phyloP scores from a whole-genome alignment of 2,888 invertebrate species.

The Hemistola chrysoprasaria region DNA sequence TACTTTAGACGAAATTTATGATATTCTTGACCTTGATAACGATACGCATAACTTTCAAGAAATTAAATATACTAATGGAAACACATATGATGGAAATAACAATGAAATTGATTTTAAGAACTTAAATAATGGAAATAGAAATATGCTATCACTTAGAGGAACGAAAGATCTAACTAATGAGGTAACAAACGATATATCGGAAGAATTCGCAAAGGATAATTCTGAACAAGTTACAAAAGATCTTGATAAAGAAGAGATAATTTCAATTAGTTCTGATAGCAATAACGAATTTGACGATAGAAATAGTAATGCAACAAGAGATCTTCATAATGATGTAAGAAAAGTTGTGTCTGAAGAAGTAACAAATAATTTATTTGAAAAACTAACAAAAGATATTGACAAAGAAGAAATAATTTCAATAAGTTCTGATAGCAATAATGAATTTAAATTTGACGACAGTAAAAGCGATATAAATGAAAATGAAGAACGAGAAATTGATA shows the following conservation, averaged over 20 bases:
- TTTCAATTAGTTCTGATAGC: conserved; percentile 17
- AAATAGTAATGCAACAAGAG: too few relatives aligned
- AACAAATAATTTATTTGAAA: too few relatives aligned
- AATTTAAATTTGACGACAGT: not conserved
- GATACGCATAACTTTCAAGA: conserved; percentile 7
- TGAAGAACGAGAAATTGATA: conserved; percentile 9
- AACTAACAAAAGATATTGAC: not conserved
- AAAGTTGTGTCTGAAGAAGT: not conserved
- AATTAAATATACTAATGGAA: not conserved
- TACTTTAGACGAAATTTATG: conserved; percentile 19
- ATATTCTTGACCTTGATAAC: conserved; percentile 7
- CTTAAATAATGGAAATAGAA: too few relatives aligned
- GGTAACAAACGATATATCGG: not conserved
- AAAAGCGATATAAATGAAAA: not conserved
- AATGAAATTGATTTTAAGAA: not conserved
- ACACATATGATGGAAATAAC: not conserved
- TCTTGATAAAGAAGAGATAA: conserved; percentile 4
- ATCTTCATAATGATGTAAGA: too few relatives aligned
- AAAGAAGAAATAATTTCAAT: not conserved
- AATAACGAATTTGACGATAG: too few relatives aligned
- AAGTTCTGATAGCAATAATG: not conserved
- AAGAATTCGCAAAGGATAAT: too few relatives aligned
- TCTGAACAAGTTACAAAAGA: not conserved
- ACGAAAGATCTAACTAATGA: too few relatives aligned
- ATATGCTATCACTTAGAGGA: too few relatives aligned